phyloP scores from a whole-genome alignment of 2,797 vertebrate species.

The Glyptemys insculpta region DNA sequence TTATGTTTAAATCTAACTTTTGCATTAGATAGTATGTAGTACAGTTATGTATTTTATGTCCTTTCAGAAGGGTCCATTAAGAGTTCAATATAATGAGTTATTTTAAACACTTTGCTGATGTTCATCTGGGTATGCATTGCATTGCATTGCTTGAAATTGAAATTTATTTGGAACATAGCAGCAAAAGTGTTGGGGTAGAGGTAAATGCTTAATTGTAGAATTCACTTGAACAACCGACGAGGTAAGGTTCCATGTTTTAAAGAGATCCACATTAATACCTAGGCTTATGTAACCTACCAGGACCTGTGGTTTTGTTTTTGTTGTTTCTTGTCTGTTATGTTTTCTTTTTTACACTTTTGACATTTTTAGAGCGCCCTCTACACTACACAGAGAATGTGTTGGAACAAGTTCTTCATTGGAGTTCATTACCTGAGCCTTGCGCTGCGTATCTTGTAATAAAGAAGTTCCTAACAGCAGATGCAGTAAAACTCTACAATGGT shows the following conservation, averaged over 20 bases:
- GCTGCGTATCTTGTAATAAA: conserved; percentile 93
- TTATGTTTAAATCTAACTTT: neutral
- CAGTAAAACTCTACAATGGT: conserved; percentile 74
- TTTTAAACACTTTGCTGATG: neutral
- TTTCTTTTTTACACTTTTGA: neutral
- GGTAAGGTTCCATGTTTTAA: neutral
- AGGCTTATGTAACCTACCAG: neutral
- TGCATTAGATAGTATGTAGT: neutral
- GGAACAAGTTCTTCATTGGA: conserved; percentile 95
- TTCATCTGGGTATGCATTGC: neutral
- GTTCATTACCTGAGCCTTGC: conserved; percentile 88
- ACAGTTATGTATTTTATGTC: neutral
- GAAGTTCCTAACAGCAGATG: conserved; percentile 81
- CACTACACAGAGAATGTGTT: conserved; percentile 94
- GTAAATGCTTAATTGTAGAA: neutral
- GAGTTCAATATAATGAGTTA: neutral
- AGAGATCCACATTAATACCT: neutral
- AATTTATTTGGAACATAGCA: neutral
- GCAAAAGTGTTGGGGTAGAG: neutral
- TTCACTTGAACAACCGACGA: neutral
- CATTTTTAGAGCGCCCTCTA: conserved; percentile 89
- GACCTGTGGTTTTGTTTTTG: neutral
- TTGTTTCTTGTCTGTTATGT: neutral
- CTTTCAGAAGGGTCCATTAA: neutral
- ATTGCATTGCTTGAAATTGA: neutral